Evolutionary conservation across 1,140 invertebrate genomes (phyloP).

Genomic region (Melanaphis sacchari): DNA sequence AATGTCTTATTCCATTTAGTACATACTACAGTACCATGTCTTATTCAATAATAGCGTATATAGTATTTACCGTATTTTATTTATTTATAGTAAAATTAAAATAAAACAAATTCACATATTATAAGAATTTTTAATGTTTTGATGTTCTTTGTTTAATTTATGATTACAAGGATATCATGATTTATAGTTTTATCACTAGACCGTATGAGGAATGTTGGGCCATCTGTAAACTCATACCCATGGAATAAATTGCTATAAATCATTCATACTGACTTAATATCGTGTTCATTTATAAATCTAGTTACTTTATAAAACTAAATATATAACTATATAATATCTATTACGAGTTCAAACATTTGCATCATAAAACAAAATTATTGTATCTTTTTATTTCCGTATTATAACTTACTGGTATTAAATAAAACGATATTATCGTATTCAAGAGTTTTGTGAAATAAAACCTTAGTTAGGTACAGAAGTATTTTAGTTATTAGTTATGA

Average conservation of each 20-base stretch:
- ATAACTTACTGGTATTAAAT: not conserved
- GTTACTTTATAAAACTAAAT: not conserved
- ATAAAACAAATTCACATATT: not conserved
- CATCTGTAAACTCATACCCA: too few relatives aligned
- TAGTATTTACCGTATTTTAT: not conserved
- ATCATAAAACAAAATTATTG: not conserved
- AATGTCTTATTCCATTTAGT: too few relatives aligned
- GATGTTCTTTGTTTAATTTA: not conserved
- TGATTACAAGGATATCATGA: slow-evolving; percentile 7
- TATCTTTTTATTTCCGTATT: not conserved
- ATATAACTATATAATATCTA: not conserved
- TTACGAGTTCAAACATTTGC: not conserved
- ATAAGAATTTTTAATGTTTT: not conserved
- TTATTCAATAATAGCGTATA: not conserved
- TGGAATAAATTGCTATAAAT: not conserved
- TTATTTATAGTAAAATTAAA: not conserved
- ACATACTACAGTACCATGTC: not conserved
- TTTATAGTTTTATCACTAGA: slow-evolving; percentile 48
- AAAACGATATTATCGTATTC: not conserved
- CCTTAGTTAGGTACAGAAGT: not conserved
- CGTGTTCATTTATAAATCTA: not conserved
- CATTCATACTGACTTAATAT: not conserved
- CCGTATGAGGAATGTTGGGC: not conserved
- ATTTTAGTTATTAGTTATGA: not conserved
- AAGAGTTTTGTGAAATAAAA: not conserved